phyloP scores from a whole-genome alignment of 2,113 vertebrate species.

The Chinchilla lanigera region DNA sequence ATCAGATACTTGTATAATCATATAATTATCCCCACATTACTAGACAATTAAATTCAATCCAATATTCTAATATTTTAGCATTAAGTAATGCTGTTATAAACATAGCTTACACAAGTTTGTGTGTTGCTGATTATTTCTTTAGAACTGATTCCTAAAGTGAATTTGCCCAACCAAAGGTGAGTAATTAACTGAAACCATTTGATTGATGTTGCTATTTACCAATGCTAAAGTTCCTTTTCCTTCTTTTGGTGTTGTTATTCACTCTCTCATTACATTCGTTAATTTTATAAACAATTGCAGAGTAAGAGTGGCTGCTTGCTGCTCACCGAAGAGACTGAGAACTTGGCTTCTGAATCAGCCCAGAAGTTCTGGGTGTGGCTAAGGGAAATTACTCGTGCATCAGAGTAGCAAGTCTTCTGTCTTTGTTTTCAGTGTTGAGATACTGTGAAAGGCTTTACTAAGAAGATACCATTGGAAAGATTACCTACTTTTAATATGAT shows the following conservation, averaged over 20 bases:
- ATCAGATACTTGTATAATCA: neutral
- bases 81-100: constrained; percentile 13
- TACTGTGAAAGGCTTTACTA: neutral
- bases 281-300: neutral
- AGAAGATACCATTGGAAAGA: neutral
- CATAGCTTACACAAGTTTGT: neutral
- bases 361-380: neutral
- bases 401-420: neutral
- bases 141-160: constrained; percentile 11
- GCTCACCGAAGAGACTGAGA: neutral
- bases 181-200: constrained; percentile 21
- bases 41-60: neutral
- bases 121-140: constrained; percentile 39
- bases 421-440: neutral
- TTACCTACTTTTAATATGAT: neutral
- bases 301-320: neutral
- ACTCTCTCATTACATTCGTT: neutral
- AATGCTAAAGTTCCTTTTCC: neutral
- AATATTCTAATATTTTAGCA: constrained; percentile 11
- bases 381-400: neutral
- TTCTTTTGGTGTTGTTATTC: constrained; percentile 3
- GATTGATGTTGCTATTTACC: neutral
- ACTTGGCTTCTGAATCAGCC: neutral
- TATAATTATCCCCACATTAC: constrained; percentile 44
- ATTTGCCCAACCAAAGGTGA: neutral